A percentile compares a stretch with the other conserved stretches of the same genome.
Conservation (phyloP, 1,140 invertebrate genomes). For the Drosophila athabasca region DNA sequence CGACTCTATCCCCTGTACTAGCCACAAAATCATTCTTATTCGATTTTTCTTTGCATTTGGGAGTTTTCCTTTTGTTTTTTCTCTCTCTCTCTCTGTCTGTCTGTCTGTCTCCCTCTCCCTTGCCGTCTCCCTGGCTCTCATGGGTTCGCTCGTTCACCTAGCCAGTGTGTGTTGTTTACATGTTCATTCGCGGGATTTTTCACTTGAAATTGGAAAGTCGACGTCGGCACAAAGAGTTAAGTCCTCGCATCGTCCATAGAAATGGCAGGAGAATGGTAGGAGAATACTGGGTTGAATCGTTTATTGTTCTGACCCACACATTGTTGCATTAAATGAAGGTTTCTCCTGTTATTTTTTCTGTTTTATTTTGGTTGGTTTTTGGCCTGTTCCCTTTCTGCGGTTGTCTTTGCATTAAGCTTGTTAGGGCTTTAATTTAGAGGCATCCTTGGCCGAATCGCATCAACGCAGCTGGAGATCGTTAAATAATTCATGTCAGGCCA, state of each 20-base stretch:
- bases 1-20: background rate
- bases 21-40: slow-evolving; percentile 17
- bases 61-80: slow-evolving; percentile 43
- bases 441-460: slow-evolving; percentile 73
- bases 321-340: slow-evolving; percentile 74
- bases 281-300: slow-evolving; percentile 1
- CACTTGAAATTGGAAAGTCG: slow-evolving; percentile 80
- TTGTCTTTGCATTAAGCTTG: slow-evolving; percentile 72
- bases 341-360: slow-evolving; percentile 21
- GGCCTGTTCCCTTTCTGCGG: slow-evolving; percentile 37
- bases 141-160: slow-evolving; percentile 50
- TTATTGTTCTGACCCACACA: slow-evolving; percentile 65
- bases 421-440: slow-evolving; percentile 74
- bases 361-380: no score
- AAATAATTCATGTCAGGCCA: slow-evolving; percentile 78
- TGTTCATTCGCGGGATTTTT: slow-evolving; percentile 81
- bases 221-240: slow-evolving; percentile 72
- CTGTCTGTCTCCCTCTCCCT: slow-evolving; percentile 18
- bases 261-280: background rate
- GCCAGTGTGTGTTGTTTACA: slow-evolving; percentile 72
- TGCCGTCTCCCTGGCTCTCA: slow-evolving; percentile 19
- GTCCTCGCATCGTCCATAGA: slow-evolving; percentile 37
- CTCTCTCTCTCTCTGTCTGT: background rate
- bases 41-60: slow-evolving; percentile 48
- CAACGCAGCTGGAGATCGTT: slow-evolving; percentile 78